A percentile compares a stretch with the other conserved stretches of the same genome.
Conservation (phyloP, 2,113 vertebrate species). For the Lycaon pictus region DNA sequence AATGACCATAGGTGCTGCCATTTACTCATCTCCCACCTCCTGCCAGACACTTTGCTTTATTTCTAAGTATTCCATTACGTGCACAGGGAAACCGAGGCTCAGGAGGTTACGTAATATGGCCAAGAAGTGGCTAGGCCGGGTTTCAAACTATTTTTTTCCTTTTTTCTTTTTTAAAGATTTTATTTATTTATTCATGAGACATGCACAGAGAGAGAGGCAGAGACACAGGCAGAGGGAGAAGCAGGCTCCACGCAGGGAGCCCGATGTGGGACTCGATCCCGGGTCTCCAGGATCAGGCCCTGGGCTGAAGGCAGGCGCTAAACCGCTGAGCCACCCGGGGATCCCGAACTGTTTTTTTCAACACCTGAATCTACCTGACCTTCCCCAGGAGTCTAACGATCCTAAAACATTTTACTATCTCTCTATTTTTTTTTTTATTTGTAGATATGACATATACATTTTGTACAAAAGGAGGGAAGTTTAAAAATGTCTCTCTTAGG, state of each 20-base stretch:
- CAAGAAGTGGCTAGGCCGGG: not conserved
- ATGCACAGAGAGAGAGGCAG: no score
- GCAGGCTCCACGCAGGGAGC: no score
- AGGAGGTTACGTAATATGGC: not conserved
- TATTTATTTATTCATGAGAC: no score
- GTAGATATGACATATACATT: not conserved
- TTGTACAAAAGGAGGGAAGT: not conserved
- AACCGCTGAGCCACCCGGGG: no score
- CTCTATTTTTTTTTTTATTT: not conserved
- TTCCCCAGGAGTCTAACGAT: not conserved
- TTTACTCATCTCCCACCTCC: not conserved
- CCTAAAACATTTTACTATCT: not conserved
- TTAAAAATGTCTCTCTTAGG: not conserved
- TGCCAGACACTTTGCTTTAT: conserved; percentile 2
- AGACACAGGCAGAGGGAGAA: no score
- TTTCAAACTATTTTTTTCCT: not conserved
- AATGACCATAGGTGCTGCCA: not conserved
- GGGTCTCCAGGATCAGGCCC: no score
- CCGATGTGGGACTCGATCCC: no score
- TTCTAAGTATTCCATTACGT: not conserved
- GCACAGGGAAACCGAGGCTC: not conserved
- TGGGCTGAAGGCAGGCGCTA: no score
- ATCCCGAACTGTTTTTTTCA: not conserved
- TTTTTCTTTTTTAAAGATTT: no score
- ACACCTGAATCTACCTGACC: not conserved